phyloP scores from a whole-genome alignment of 2,797 vertebrate species.

The Tapera naevia region DNA sequence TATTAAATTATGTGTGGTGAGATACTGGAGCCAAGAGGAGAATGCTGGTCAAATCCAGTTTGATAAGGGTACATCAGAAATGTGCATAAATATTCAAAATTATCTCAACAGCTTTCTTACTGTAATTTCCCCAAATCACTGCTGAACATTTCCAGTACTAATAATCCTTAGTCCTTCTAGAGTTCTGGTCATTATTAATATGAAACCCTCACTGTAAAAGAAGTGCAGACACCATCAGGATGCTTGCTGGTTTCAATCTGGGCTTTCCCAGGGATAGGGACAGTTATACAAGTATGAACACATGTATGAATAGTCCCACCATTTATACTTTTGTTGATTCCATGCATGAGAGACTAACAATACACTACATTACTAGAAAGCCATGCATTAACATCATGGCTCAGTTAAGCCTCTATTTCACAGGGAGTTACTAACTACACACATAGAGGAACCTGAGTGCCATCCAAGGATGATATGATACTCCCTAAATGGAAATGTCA shows the following conservation, averaged over 20 bases:
- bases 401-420: not conserved
- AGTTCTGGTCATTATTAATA: not conserved
- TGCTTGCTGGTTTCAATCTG: not conserved
- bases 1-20: not conserved
- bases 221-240: rapidly evolving
- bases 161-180: not conserved
- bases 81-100: not conserved
- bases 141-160: not conserved
- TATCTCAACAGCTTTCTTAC: rapidly evolving
- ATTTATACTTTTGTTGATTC: not conserved
- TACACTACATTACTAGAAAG: not conserved
- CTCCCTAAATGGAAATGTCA: not conserved
- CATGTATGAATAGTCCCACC: rapidly evolving
- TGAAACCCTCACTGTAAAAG: not conserved
- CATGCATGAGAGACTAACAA: not conserved
- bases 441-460: not conserved
- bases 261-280: not conserved
- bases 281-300: not conserved
- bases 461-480: not conserved
- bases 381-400: not conserved
- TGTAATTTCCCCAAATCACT: not conserved
- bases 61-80: not conserved
- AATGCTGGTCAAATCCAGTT: not conserved
- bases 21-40: not conserved
- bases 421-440: not conserved